Evolutionary conservation across 2,113 vertebrate species (phyloP).

Genomic region (Trachemys scripta): DNA sequence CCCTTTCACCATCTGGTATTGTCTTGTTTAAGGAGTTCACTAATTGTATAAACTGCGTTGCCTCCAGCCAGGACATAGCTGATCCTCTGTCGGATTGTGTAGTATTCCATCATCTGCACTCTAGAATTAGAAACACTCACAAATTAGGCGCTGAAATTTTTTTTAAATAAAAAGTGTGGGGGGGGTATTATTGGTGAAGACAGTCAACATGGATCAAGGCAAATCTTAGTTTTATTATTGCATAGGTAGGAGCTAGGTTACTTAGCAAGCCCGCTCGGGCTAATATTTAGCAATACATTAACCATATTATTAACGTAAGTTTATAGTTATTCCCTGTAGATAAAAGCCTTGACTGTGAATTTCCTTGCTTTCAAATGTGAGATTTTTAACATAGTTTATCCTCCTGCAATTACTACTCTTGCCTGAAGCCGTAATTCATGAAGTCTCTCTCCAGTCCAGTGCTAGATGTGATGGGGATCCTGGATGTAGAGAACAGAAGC

Average conservation of each 20-base stretch:
- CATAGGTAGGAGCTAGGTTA: neutral
- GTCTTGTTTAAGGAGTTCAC: neutral
- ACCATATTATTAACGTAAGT: fast-evolving
- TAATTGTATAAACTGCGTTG: fast-evolving
- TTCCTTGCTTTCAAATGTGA: fast-evolving
- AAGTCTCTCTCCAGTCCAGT: too few species aligned
- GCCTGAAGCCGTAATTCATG: fast-evolving
- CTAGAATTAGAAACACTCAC: neutral
- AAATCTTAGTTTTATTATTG: neutral
- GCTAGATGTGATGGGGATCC: fast-evolving
- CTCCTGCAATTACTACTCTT: neutral
- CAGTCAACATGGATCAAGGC: neutral
- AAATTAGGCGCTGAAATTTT: fast-evolving
- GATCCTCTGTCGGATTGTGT: fast-evolving
- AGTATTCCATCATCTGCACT: neutral
- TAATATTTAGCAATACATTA: neutral
- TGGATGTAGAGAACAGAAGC: neutral
- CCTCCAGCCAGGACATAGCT: neutral
- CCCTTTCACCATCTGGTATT: neutral
- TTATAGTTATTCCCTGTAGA: neutral
- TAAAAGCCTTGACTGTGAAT: fast-evolving
- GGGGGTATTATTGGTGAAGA: fast-evolving
- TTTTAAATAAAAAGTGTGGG: too few species aligned
- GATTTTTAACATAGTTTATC: neutral
- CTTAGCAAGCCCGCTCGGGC: fast-evolving